Percentiles rank a stretch among this genome's conserved stretches.
These are phyloP conservation scores for Pachydiplax longipennis DNA, from an alignment of 2,888 invertebrate species.

Conservation along the genomic window DNA sequence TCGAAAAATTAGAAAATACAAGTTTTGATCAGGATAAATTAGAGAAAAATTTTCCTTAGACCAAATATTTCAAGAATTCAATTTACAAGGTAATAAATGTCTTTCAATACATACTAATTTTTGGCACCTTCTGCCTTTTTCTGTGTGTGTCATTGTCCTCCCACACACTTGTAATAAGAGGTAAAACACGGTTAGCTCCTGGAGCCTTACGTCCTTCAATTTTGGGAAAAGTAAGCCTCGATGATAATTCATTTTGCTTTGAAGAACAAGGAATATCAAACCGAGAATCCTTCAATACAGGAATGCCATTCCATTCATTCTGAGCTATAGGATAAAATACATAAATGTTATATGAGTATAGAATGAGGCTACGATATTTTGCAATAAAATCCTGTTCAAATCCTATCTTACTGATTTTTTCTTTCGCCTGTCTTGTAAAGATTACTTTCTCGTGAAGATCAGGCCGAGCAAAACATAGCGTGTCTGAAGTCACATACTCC, in stretches of 20 bases:
- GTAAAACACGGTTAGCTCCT: constrained; percentile 8
- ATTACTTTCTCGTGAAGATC: neutral
- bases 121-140: neutral
- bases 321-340: neutral
- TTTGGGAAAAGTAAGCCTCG: neutral
- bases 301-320: neutral
- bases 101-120: neutral
- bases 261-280: neutral
- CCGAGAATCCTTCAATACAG: neutral
- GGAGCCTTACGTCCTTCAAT: constrained; percentile 40
- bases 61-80: no score
- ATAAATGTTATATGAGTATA: neutral
- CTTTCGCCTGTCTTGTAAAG: neutral
- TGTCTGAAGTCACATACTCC: no score
- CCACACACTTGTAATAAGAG: constrained; percentile 25
- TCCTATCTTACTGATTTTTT: neutral
- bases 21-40: no score
- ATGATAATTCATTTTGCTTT: neutral
- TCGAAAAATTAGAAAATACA: no score
- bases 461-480: no score
- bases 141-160: neutral
- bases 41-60: no score
- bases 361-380: neutral
- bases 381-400: no score
- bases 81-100: no score